These are phyloP conservation scores for Stegostoma tigrinum DNA, from an alignment of 2,113 vertebrate genomes.

Conservation along the genomic window DNA sequence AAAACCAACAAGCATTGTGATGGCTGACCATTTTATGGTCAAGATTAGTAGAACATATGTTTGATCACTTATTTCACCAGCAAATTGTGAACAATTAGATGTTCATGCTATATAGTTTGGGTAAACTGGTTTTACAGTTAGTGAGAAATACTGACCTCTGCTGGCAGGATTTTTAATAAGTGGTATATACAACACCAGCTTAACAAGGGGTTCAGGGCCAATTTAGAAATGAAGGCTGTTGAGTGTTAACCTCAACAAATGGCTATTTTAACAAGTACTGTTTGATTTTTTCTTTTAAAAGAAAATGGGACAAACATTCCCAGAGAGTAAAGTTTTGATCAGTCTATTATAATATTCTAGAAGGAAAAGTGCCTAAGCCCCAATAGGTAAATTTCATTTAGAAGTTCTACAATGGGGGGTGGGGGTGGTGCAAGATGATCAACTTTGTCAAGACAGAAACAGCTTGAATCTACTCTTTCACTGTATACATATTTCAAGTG, in stretches of 20 bases:
- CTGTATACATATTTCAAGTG: neutral
- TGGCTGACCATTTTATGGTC: neutral
- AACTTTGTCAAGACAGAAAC: neutral
- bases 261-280: neutral
- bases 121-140: neutral
- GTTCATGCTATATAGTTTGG: neutral
- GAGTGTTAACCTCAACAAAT: neutral
- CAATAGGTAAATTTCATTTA: neutral
- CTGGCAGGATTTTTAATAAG: neutral
- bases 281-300: neutral
- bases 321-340: neutral
- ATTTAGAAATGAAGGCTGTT: neutral
- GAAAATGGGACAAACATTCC: neutral
- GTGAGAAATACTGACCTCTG: conserved; percentile 33
- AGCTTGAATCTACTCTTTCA: neutral
- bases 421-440: neutral
- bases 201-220: neutral
- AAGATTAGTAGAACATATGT: too few relatives aligned
- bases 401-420: neutral
- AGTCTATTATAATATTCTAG: neutral
- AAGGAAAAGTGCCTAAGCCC: neutral
- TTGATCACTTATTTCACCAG: neutral
- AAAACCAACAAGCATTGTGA: neutral
- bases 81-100: neutral
- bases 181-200: neutral